A percentile compares a stretch with the other conserved stretches of the same genome.
phyloP scores from a whole-genome alignment of 2,888 invertebrate species.

The Listrodromus nycthemerus region DNA sequence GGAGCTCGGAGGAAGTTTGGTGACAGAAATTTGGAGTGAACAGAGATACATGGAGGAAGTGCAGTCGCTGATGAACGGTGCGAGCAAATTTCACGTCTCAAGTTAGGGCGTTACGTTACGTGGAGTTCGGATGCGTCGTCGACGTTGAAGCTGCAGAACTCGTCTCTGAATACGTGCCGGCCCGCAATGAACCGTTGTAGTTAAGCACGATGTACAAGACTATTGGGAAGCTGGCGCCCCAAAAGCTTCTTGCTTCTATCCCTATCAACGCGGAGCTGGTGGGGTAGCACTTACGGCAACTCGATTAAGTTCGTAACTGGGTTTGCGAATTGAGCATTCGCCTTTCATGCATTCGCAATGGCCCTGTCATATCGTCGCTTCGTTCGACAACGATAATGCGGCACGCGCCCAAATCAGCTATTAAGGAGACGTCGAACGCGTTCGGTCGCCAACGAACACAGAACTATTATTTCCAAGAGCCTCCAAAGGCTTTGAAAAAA shows the following conservation, averaged over 20 bases:
- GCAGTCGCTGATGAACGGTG: background rate
- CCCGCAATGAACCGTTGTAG: background rate
- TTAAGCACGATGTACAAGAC: background rate
- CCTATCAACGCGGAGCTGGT: background rate
- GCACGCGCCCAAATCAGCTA: background rate
- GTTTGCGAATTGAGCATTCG: constrained; percentile 30
- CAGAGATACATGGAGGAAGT: background rate
- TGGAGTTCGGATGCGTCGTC: constrained; percentile 16
- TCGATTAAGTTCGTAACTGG: constrained; percentile 54
- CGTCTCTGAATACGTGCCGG: background rate
- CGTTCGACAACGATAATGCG: background rate
- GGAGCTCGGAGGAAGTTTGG: constrained; percentile 4
- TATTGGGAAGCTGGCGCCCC: background rate
- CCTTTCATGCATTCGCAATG: constrained; percentile 32
- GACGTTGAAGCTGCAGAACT: background rate
- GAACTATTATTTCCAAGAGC: background rate
- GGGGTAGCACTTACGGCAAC: constrained; percentile 3
- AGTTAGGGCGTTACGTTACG: constrained; percentile 25
- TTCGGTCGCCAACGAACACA: too few species aligned
- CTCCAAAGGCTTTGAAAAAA: background rate
- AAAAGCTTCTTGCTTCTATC: constrained; percentile 19
- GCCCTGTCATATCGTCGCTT: background rate
- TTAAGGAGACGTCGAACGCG: background rate
- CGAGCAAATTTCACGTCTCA: constrained; percentile 21
- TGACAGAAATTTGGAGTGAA: background rate